A percentile compares a stretch with the other conserved stretches of the same genome.
These are phyloP conservation scores for Poeciliopsis gracilis DNA, from an alignment of 2,797 vertebrate genomes.

Conservation along the genomic window DNA sequence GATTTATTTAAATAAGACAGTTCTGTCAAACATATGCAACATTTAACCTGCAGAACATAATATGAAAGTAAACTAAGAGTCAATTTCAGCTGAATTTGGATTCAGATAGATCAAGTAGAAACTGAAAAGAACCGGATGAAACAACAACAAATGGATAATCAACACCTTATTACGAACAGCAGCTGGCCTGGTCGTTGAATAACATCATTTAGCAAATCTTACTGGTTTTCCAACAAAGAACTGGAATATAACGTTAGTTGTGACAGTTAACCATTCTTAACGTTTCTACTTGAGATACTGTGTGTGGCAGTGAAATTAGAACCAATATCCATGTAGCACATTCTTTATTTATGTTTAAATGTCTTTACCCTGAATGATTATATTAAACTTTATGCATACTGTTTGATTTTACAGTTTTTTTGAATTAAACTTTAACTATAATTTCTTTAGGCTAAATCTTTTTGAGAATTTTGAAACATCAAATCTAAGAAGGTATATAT, in stretches of 20 bases:
- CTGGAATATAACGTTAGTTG: not conserved
- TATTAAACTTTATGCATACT: not conserved
- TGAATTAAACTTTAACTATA: not conserved
- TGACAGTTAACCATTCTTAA: not conserved
- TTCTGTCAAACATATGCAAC: too few species aligned
- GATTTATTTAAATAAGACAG: too few species aligned
- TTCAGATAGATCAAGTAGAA: too few species aligned
- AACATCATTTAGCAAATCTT: not conserved
- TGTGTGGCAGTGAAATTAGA: not conserved
- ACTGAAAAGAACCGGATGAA: too few species aligned
- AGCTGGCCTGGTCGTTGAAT: not conserved
- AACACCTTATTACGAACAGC: not conserved
- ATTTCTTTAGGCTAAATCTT: not conserved
- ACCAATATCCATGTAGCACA: not conserved
- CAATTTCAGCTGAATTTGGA: too few species aligned
- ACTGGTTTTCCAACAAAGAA: not conserved
- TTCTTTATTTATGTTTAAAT: not conserved
- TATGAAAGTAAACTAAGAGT: too few species aligned
- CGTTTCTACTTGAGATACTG: not conserved
- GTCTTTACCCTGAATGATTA: not conserved
- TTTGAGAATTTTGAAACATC: not conserved
- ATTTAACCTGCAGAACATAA: too few species aligned
- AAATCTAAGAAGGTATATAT: conserved; percentile 4
- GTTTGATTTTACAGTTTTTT: not conserved
- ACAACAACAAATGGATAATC: too few species aligned